Evolutionary conservation across 2,888 invertebrate species (phyloP), one percentile per base, ranked within the genome.

Genomic region (Aphodius granarius): DNA sequence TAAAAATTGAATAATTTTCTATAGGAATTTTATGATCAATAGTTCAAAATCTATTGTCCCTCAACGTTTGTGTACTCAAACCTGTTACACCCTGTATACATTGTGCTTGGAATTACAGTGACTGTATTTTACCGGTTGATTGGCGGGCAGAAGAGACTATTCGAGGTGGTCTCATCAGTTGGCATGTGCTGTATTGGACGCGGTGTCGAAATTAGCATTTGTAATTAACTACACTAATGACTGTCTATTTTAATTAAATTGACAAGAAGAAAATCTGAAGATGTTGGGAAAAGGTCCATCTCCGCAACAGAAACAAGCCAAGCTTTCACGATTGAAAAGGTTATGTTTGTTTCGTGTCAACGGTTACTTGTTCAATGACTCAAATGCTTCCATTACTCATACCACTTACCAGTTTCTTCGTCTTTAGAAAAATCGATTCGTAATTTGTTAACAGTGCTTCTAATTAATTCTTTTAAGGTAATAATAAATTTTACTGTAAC

Each of bases 181-280:
- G 43, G 43, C 43, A 43, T 43, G 43, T 13, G 43, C 3, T 43
- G 43, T 43, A 63, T 17, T n/a, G 64, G 16, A 63, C 17, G 17
- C 18, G 43, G 2, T 72, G 72, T 72, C 16, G 63, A 72, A 72
- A 72, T 72, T 72, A 63, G 72, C 72, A 72, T 72, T 72, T 62
- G 63, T 72, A 72, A 72, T 72, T 72, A 72, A 63, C 20, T 62
- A 19, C 72, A 18, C 21, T 72, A 72, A 72, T 72, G 64, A 21
- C 72, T 68, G 72, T 72, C 63, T 72, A 72, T 63, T 72, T 72
- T 72, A 72, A 72, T 72, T 72, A 72, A 72, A 72, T 72, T 72
- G 72, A 72, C 72, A 72, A 23, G 21, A n/a, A 9, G 68, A 68
- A 68, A 68, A 68, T n/a, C 20, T 20, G 68, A 20, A 65, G 68